Percentiles rank a stretch among this genome's conserved stretches.
These are phyloP conservation scores for Platycnemis pennipes DNA, from an alignment of 2,888 invertebrate genomes.

Conservation along the genomic window DNA sequence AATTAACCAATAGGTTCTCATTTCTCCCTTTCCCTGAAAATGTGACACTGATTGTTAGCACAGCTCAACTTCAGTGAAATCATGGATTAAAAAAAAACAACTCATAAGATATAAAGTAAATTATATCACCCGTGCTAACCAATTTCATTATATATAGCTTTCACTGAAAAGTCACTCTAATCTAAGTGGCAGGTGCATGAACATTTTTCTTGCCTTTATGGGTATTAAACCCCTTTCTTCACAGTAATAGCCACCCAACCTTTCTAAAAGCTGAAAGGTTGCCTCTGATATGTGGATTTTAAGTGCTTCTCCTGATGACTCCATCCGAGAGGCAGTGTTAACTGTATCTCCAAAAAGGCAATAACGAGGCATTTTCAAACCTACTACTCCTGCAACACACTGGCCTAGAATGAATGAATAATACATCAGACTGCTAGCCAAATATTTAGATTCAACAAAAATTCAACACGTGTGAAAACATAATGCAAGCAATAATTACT, in stretches of 20 bases:
- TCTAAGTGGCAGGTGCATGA: background rate
- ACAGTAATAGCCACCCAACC: conserved; percentile 87
- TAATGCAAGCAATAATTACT: too few species aligned
- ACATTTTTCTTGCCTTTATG: conserved; percentile 83
- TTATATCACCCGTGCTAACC: too few species aligned
- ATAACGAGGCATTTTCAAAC: conserved; percentile 91
- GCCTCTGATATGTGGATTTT: conserved; percentile 88
- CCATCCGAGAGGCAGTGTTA: conserved; percentile 91
- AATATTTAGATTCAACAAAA: background rate
- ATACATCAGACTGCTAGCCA: background rate
- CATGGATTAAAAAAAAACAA: background rate
- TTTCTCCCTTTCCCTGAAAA: conserved; percentile 87
- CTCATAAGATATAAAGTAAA: too few species aligned
- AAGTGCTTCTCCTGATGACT: conserved; percentile 88
- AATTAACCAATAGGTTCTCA: conserved; percentile 87
- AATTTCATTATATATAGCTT: too few species aligned
- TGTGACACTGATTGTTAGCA: background rate
- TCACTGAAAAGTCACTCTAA: too few species aligned
- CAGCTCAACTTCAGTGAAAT: too few species aligned
- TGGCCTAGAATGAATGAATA: conserved; percentile 81
- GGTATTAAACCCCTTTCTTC: conserved; percentile 87
- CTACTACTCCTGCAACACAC: conserved; percentile 91
- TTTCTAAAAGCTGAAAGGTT: conserved; percentile 85
- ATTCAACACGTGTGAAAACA: background rate
- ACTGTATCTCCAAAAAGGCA: conserved; percentile 92